Evolutionary conservation across 2,797 vertebrate species (phyloP).

Genomic region (Salmo trutta): DNA sequence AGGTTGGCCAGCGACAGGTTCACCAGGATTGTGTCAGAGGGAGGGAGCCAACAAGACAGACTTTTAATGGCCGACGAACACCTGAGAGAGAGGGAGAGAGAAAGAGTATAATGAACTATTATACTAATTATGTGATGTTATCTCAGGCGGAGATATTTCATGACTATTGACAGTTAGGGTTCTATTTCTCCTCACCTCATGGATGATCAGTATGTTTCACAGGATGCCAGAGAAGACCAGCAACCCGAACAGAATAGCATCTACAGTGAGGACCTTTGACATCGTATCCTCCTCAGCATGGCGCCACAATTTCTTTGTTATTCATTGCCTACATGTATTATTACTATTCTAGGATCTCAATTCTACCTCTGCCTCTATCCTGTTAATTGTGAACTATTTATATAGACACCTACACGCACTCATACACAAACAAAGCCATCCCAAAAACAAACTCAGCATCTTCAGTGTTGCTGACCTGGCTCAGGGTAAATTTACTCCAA

Average conservation of each 20-base stretch:
- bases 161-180: neutral
- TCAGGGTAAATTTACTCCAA: conserved; percentile 61
- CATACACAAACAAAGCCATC: conserved; percentile 24
- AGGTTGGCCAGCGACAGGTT: conserved; percentile 80
- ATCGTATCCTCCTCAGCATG: conserved; percentile 59
- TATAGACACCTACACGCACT: conserved; percentile 28
- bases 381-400: conserved; percentile 35
- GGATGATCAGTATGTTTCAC: conserved; percentile 81
- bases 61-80: conserved; percentile 65
- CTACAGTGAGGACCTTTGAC: conserved; percentile 70
- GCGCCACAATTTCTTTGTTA: conserved; percentile 1
- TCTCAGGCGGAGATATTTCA: neutral
- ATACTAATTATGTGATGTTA: neutral
- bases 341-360: neutral
- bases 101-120: neutral
- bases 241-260: conserved; percentile 75
- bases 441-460: conserved; percentile 12
- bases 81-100: conserved; percentile 54
- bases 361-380: neutral
- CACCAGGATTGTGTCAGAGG: conserved; percentile 77
- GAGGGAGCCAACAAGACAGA: conserved; percentile 59
- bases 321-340: conserved; percentile 16
- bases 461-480: conserved; percentile 52
- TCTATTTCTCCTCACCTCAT: conserved; percentile 65
- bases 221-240: conserved; percentile 79